Base-by-base conservation (phyloP, 2,888 invertebrate species). In the Lapara coniferarum region DNA sequence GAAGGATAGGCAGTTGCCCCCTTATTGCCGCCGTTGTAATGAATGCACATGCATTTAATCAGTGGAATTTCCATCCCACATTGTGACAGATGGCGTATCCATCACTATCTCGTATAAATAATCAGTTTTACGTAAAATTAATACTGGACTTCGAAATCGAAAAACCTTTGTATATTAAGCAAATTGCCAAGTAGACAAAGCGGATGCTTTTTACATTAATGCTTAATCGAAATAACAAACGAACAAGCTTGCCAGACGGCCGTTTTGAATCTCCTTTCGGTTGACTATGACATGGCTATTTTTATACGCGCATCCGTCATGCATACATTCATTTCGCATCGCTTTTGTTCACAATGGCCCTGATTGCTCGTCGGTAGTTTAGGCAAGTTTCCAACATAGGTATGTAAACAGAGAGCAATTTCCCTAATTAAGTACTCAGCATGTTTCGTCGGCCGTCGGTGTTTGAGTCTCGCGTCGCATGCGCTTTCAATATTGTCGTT, bases 351-450 rank as follows among this genome's bases (percentile, higher is more conserved):
- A 71, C 74, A 73, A 71, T 73, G 72, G 73, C 71, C 70, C 70
- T 73, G 73, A 75, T 77, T 73, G 71, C 69, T 69, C 66, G 46
- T 25, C 68, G 75, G 79, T 81, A 78, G 84, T 85, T 86, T 84
- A 85, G 85, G 81, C 85, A 84, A 84, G 85, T 86, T 83, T 82
- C 81, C 82, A 85, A 82, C 79, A 81, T 77, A 77, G 79, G 82
- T 85, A 85, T 85, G 84, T 86, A 86, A 88, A 89, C 86, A 87
- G 81, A 80, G 78, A 81, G 81, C 88, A 86, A 89, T 91, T 89
- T 90, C 85, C 84, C 88, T 91, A 91, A 91, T 91, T 90, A 90
- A 88, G 87, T 84, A 87, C 79, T 80, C 85, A 81, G 75, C 77
- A 82, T 85, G 83, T 83, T 80, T 80, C 77, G 81, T 74, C 75